phyloP scores from a whole-genome alignment of 2,113 vertebrate genomes.

The Colinus virginianus region DNA sequence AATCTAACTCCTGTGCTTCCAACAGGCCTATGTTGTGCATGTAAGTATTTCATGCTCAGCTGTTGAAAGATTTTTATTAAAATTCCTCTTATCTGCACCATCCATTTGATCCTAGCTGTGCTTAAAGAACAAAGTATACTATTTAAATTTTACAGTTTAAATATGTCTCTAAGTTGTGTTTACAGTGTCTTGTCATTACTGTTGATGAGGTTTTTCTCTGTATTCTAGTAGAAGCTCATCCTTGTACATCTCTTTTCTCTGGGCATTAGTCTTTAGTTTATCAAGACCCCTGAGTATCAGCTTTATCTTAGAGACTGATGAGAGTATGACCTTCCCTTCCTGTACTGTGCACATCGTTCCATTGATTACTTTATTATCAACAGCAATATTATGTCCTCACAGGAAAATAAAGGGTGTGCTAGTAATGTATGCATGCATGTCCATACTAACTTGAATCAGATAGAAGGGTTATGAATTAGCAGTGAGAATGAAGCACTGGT shows the following conservation, averaged over 20 bases:
- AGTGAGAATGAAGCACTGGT: not conserved
- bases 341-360: not conserved
- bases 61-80: not conserved
- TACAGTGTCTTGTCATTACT: not conserved
- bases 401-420: not conserved
- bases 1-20: not conserved
- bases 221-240: not conserved
- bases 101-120: not conserved
- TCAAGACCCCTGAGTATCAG: not conserved
- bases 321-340: not conserved
- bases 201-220: not conserved
- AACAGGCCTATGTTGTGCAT: not conserved
- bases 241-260: not conserved
- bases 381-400: not conserved
- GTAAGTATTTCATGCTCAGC: not conserved
- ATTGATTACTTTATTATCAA: not conserved
- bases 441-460: not conserved
- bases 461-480: not conserved
- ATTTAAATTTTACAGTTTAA: not conserved
- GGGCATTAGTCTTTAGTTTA: not conserved
- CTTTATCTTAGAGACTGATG: not conserved
- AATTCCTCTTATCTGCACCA: not conserved
- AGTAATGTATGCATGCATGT: not conserved
- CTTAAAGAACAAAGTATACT: not conserved
- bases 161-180: not conserved